Conservation (phyloP, 2,888 invertebrate species). For the Julus scandinavius region DNA sequence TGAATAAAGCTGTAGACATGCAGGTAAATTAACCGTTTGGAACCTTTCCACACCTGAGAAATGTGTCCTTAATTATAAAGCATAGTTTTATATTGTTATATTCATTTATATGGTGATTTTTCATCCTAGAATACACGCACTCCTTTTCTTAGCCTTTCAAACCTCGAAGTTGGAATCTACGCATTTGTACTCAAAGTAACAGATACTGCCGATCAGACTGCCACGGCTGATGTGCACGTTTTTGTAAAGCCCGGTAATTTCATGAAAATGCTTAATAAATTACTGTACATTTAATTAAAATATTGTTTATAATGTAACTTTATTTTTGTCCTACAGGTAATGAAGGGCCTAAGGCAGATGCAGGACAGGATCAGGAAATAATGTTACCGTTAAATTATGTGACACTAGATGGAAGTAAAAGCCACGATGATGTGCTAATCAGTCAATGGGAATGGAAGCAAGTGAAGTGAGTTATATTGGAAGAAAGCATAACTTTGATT, state of each 20-base stretch:
- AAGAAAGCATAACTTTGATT: neutral
- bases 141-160: conserved; percentile 86
- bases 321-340: conserved; percentile 60
- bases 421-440: conserved; percentile 84
- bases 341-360: conserved; percentile 68
- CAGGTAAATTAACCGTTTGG: conserved; percentile 67
- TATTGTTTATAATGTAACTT: neutral
- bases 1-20: conserved; percentile 93
- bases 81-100: neutral
- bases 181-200: conserved; percentile 93
- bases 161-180: conserved; percentile 93
- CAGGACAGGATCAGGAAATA: conserved; percentile 73
- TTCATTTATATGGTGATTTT: neutral
- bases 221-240: conserved; percentile 88
- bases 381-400: conserved; percentile 86
- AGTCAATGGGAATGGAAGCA: conserved; percentile 87
- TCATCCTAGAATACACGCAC: conserved; percentile 81
- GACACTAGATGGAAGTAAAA: conserved; percentile 79
- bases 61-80: too few species aligned
- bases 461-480: conserved; percentile 68
- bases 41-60: neutral
- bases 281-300: neutral
- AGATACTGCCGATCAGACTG: conserved; percentile 88
- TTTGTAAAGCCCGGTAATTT: conserved; percentile 81
- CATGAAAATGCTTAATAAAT: conserved; percentile 37